Evolutionary conservation across 2,113 vertebrate species (phyloP).

Genomic region (Pardalotus punctatus): DNA sequence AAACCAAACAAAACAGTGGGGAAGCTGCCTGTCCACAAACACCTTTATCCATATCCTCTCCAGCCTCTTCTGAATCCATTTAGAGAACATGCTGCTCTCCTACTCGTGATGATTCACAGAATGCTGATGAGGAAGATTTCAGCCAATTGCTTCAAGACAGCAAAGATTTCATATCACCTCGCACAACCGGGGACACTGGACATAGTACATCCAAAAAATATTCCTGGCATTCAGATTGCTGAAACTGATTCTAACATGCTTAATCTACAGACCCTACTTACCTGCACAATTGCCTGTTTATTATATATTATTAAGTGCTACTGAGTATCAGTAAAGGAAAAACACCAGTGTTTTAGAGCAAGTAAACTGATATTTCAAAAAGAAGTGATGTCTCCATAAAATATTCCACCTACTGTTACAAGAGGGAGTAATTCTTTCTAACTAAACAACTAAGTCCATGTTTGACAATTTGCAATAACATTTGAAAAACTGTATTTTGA

Average conservation of each 20-base stretch:
- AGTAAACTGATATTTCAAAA: background rate
- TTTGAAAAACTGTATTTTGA: background rate
- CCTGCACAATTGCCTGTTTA: background rate
- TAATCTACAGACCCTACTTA: background rate
- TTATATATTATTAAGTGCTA: background rate
- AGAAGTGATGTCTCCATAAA: background rate
- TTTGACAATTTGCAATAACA: background rate
- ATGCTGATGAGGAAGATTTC: background rate
- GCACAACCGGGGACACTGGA: background rate
- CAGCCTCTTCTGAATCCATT: background rate
- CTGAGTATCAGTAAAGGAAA: background rate
- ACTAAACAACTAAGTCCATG: background rate
- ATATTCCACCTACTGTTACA: background rate
- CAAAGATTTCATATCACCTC: background rate
- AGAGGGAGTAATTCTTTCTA: background rate
- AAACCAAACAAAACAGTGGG: background rate
- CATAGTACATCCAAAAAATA: background rate
- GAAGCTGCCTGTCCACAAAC: background rate
- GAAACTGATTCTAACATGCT: background rate
- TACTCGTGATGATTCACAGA: background rate
- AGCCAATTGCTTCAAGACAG: background rate
- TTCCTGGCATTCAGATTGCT: background rate
- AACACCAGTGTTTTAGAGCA: background rate
- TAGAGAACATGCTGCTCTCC: background rate
- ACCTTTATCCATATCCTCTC: background rate